Conservation (phyloP, 2,113 vertebrate species). For the Serilophus lunatus region DNA sequence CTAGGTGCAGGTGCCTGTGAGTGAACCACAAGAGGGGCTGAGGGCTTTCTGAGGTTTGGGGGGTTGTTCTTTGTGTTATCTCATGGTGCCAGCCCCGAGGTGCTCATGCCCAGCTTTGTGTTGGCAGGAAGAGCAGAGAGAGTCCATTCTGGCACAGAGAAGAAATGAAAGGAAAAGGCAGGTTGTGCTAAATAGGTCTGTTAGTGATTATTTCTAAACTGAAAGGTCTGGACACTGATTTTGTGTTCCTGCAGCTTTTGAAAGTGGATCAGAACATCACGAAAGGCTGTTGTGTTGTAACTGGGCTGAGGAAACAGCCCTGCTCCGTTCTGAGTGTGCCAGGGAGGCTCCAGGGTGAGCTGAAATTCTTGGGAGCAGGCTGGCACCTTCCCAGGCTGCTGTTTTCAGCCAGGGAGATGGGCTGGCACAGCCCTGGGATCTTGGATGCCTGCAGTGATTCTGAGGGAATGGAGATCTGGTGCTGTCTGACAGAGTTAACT, state of each 20-base stretch:
- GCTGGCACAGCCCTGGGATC: background rate
- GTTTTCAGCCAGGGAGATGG: background rate
- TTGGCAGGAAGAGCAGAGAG: background rate
- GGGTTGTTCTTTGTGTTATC: background rate
- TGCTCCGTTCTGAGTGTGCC: accelerated
- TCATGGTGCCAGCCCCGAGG: background rate
- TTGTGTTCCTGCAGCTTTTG: background rate
- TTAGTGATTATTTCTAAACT: background rate
- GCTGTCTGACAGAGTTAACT: accelerated
- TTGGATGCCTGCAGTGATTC: background rate
- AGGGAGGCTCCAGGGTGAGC: background rate
- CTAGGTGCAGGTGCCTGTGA: background rate
- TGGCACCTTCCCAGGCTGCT: background rate
- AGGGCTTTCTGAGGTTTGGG: background rate
- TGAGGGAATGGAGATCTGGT: background rate
- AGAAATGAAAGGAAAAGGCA: background rate
- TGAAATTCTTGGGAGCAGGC: background rate
- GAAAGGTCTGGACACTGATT: background rate
- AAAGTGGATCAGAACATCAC: background rate
- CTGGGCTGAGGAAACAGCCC: accelerated
- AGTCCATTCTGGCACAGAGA: background rate
- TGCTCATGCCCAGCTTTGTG: background rate
- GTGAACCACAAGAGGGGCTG: background rate
- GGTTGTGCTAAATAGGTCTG: background rate
- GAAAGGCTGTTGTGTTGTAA: background rate